phyloP scores from a whole-genome alignment of 2,888 invertebrate species.

The Camptogramma bilineatum region DNA sequence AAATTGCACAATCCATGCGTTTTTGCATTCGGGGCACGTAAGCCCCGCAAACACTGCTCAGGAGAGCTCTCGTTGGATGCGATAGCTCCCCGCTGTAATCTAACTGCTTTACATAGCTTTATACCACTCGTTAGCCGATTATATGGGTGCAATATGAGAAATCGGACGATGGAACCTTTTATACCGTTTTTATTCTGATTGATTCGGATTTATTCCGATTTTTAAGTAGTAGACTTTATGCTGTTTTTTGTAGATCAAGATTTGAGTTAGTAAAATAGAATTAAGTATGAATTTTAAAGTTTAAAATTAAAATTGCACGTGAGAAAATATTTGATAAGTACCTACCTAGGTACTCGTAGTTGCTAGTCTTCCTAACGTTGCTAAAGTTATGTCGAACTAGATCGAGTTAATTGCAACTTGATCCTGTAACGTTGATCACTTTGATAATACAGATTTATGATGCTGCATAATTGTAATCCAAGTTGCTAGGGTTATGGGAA shows the following conservation, averaged over 20 bases:
- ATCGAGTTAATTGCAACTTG: constrained; percentile 48
- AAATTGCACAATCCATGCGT: constrained; percentile 47
- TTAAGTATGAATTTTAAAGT: not conserved
- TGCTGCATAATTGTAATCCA: constrained; percentile 11
- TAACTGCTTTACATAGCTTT: constrained; percentile 45
- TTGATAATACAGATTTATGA: constrained; percentile 49
- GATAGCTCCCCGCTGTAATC: constrained; percentile 44
- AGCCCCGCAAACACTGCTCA: constrained; percentile 45
- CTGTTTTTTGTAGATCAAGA: not conserved
- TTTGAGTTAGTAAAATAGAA: not conserved
- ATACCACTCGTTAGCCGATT: constrained; percentile 43
- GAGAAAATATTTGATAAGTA: not conserved
- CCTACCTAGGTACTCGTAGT: not conserved
- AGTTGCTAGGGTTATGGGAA: constrained; percentile 7
- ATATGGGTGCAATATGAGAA: constrained; percentile 30
- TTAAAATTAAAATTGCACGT: not conserved
- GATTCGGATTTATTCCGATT: constrained; percentile 46
- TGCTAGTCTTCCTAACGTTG: constrained; percentile 15
- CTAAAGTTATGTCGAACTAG: constrained; percentile 59
- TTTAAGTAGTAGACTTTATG: constrained; percentile 1
- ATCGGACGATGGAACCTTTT: constrained; percentile 17
- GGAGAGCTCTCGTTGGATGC: constrained; percentile 41
- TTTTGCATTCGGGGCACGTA: constrained; percentile 49
- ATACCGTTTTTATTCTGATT: constrained; percentile 21
- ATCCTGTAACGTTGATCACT: constrained; percentile 51